phyloP scores from a whole-genome alignment of 2,888 invertebrate species.

The Cremastobaeus sp. region DNA sequence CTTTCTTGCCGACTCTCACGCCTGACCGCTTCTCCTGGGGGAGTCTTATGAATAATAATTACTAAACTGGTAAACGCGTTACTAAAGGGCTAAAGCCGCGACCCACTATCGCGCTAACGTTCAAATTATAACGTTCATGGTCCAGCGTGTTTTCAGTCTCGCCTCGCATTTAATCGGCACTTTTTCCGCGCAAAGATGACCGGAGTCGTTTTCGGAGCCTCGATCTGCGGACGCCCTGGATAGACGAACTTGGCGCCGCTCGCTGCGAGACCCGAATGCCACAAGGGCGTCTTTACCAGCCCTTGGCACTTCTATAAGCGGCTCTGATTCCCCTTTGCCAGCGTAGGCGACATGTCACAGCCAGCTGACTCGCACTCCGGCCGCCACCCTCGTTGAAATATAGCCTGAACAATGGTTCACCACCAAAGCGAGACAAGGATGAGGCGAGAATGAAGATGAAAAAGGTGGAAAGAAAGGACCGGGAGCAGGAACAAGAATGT shows the following conservation, averaged over 20 bases:
- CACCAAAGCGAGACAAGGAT: slow-evolving; percentile 63
- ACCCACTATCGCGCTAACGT: slow-evolving; percentile 34
- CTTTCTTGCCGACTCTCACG: slow-evolving; percentile 77
- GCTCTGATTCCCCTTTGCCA: slow-evolving; percentile 75
- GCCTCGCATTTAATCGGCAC: too few species aligned
- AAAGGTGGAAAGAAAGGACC: slow-evolving; percentile 55
- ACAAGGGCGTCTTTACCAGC: slow-evolving; percentile 70
- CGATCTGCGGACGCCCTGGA: slow-evolving; percentile 64
- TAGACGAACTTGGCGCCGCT: slow-evolving; percentile 67
- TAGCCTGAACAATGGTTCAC: slow-evolving; percentile 77
- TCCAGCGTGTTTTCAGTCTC: too few species aligned
- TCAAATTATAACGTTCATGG: slow-evolving; percentile 22
- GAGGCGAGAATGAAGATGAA: slow-evolving; percentile 54
- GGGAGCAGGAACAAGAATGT: slow-evolving; percentile 39
- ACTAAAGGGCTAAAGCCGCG: slow-evolving; percentile 55
- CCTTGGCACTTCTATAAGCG: slow-evolving; percentile 73
- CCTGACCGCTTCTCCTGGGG: slow-evolving; percentile 70
- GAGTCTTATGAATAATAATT: slow-evolving; percentile 77
- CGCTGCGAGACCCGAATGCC: slow-evolving; percentile 40
- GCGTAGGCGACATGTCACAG: slow-evolving; percentile 77
- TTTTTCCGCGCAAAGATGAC: background rate
- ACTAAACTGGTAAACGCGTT: slow-evolving; percentile 62
- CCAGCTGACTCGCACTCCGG: slow-evolving; percentile 77
- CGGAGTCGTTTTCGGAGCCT: background rate
- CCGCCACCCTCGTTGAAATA: slow-evolving; percentile 76